Evolutionary conservation across 2,888 invertebrate species (phyloP).

Genomic region (Alsophila aescularia): DNA sequence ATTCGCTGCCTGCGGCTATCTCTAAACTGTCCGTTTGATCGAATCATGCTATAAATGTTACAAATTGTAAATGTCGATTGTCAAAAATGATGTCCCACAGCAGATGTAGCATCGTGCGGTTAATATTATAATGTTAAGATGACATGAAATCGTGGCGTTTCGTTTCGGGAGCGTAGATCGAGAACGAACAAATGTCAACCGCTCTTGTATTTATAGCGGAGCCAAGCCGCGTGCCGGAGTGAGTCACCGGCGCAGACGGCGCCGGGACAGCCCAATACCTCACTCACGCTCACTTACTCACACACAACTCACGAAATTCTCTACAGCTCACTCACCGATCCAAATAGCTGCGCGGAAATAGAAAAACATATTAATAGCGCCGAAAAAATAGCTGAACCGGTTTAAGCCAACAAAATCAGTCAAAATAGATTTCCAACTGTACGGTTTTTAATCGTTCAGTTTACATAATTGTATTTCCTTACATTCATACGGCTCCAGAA

Average conservation of each 20-base stretch:
- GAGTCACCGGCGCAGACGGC: slow-evolving; percentile 71
- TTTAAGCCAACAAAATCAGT: slow-evolving; percentile 9
- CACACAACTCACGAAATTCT: slow-evolving; percentile 48
- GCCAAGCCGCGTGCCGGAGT: slow-evolving; percentile 64
- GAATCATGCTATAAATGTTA: slow-evolving; percentile 15
- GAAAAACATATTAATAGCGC: slow-evolving; percentile 36
- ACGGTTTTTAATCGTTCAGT: not conserved
- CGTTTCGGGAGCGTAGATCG: slow-evolving; percentile 69
- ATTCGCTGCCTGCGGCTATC: slow-evolving; percentile 17
- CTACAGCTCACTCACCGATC: slow-evolving; percentile 49
- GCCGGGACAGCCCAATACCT: slow-evolving; percentile 65
- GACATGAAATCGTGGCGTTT: slow-evolving; percentile 53
- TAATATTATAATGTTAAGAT: slow-evolving; percentile 30
- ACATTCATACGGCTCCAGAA: not conserved
- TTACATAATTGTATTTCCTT: slow-evolving; percentile 1
- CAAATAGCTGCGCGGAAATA: slow-evolving; percentile 44
- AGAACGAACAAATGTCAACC: slow-evolving; percentile 80
- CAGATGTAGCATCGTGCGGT: slow-evolving; percentile 9
- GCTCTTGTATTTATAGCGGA: slow-evolving; percentile 74
- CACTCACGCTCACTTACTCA: slow-evolving; percentile 46
- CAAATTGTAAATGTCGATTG: slow-evolving; percentile 11
- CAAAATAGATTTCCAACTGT: slow-evolving; percentile 17
- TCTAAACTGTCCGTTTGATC: slow-evolving; percentile 15
- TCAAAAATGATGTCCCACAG: slow-evolving; percentile 14
- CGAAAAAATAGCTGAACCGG: slow-evolving; percentile 26